Base-by-base conservation (phyloP, 2,888 invertebrate genomes). In the Thymelicus sylvestris region DNA sequence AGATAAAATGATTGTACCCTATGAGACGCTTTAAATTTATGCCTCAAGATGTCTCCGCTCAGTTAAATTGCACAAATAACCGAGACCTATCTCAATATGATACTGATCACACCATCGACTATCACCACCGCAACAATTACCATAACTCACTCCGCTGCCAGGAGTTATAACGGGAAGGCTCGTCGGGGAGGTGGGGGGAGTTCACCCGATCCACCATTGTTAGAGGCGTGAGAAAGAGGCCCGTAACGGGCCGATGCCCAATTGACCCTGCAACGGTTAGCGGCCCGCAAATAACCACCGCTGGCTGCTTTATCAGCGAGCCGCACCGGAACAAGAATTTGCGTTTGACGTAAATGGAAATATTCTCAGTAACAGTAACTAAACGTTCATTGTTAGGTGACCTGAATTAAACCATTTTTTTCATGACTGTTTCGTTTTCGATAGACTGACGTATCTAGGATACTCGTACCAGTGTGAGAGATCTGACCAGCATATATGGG, bases 161-260 rank as follows among this genome's bases (percentile, higher is more conserved):
- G 61, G 61, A 67, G 67, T 52, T 61, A 67, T 67, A 67, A 67
- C 67, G 67, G 67, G 67, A 67, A 67, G 67, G 38, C 12, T 15
- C 31, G 0, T 24, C 44, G 38, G 7, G 10, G 7, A 12, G 66
- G 7, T 38, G 12, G 61, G n/a, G n/a, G 61, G 15, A 47, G 62
- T 31, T 59, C 64, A 48, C 64, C 57, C 59, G 38, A 69, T 59
- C 69, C 64, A 59, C 73, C 74, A 77, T 75, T 76, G 78, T 75
- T 64, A 50, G 72, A 76, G 77, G 79, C 82, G 81, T 81, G 81
- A 78, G 81, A 82, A 81, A 79, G 75, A 73, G 74, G 74, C 73
- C 61, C 66, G 75, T 80, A 80, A 82, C 78, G 78, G 80, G 73
- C 75, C 68, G 67, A 67, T 71, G 63, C 74, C 75, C 74, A 77